A percentile compares a stretch with the other conserved stretches of the same genome.
These are phyloP conservation scores for Hyles lineata DNA, from an alignment of 2,888 invertebrate genomes.

Conservation along the genomic window DNA sequence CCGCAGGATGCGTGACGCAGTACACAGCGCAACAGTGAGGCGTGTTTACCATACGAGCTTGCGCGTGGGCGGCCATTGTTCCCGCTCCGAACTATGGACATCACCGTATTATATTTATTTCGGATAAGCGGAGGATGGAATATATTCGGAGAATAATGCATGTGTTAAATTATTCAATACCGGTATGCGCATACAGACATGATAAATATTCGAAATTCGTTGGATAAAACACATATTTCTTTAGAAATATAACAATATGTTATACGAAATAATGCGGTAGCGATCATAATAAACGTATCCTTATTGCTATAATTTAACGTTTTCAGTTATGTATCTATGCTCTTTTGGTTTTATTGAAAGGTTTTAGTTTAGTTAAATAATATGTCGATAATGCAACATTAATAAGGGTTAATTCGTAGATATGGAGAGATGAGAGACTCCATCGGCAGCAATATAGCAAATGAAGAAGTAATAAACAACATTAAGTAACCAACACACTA, in stretches of 20 bases:
- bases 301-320: not conserved
- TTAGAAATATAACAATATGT: not conserved
- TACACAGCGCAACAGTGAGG: constrained; percentile 6
- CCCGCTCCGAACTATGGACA: not conserved
- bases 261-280: not conserved
- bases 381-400: too few species aligned
- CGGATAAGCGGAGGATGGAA: not conserved
- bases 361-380: not conserved
- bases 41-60: not conserved
- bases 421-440: too few species aligned
- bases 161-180: not conserved
- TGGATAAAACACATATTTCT: not conserved
- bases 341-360: not conserved
- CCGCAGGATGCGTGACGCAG: constrained; percentile 8
- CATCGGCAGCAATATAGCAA: too few species aligned
- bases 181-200: not conserved
- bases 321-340: not conserved
- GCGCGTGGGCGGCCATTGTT: constrained; percentile 13
- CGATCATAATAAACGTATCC: not conserved
- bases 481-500: too few species aligned
- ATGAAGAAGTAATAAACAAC: too few species aligned
- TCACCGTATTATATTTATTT: constrained; percentile 13
- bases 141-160: not conserved
- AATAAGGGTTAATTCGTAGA: too few species aligned
- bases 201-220: not conserved